Evolutionary conservation across 2,113 vertebrate species (phyloP).

Genomic region (Mastomys coucha): DNA sequence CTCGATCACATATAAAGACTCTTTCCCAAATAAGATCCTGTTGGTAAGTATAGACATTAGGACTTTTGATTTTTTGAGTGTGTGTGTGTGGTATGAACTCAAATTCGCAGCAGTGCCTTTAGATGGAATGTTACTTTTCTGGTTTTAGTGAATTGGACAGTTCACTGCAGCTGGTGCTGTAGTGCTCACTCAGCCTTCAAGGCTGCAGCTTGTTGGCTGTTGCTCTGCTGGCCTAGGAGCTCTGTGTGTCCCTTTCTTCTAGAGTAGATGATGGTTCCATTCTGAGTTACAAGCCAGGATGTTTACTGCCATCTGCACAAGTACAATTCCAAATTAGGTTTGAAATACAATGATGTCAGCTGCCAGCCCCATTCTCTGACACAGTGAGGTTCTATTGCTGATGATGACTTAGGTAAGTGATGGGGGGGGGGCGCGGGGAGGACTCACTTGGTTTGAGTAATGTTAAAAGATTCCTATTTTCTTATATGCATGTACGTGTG

Average conservation of each 20-base stretch:
- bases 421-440: neutral
- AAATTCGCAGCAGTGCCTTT: neutral
- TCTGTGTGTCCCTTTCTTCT: accelerated
- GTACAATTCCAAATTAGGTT: neutral
- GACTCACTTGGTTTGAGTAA: neutral
- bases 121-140: neutral
- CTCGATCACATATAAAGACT: neutral
- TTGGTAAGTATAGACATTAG: neutral
- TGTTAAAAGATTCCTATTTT: neutral
- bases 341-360: neutral
- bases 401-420: neutral
- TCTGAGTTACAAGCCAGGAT: neutral
- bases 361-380: neutral
- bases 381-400: neutral
- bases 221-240: neutral
- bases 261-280: neutral
- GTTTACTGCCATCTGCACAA: neutral
- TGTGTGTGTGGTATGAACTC: neutral
- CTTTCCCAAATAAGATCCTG: neutral
- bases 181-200: accelerated
- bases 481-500: neutral
- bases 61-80: too few relatives aligned
- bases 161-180: neutral
- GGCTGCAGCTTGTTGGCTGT: neutral
- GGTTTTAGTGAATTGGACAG: neutral